Conservation (phyloP, 2,888 invertebrate species). For the Pogonocherus hispidulus region DNA sequence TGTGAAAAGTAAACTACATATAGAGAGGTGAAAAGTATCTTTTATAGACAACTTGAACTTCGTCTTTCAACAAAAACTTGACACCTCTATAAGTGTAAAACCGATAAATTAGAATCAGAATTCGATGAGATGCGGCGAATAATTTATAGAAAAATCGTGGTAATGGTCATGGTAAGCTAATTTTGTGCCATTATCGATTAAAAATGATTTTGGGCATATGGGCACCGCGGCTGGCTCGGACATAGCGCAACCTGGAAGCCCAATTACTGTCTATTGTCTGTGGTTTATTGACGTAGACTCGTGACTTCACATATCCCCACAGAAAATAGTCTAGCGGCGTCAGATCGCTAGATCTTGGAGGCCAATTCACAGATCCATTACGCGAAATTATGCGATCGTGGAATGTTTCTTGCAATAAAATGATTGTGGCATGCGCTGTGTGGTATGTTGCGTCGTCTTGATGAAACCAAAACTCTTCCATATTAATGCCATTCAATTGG, state of each 20-base stretch:
- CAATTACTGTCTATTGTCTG: slow-evolving; percentile 35
- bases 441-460: slow-evolving; percentile 43
- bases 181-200: slow-evolving; percentile 28
- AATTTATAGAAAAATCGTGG: neutral
- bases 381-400: slow-evolving; percentile 44
- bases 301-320: slow-evolving; percentile 42
- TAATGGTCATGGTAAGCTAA: neutral
- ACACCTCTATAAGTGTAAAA: too few species aligned
- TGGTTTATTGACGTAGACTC: slow-evolving; percentile 44
- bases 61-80: too few species aligned
- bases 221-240: slow-evolving; percentile 35
- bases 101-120: too few species aligned
- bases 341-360: slow-evolving; percentile 41
- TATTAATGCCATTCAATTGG: slow-evolving; percentile 38
- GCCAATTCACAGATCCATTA: slow-evolving; percentile 50
- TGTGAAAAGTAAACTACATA: too few species aligned
- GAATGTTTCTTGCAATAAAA: slow-evolving; percentile 41
- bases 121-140: too few species aligned
- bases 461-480: too few species aligned
- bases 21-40: too few species aligned
- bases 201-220: slow-evolving; percentile 41
- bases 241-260: slow-evolving; percentile 30
- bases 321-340: slow-evolving; percentile 32
- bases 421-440: slow-evolving; percentile 39
- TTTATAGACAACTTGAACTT: too few species aligned